These are phyloP conservation scores for Cepaea nemoralis DNA, from an alignment of 1,140 invertebrate species.

Conservation along the genomic window DNA sequence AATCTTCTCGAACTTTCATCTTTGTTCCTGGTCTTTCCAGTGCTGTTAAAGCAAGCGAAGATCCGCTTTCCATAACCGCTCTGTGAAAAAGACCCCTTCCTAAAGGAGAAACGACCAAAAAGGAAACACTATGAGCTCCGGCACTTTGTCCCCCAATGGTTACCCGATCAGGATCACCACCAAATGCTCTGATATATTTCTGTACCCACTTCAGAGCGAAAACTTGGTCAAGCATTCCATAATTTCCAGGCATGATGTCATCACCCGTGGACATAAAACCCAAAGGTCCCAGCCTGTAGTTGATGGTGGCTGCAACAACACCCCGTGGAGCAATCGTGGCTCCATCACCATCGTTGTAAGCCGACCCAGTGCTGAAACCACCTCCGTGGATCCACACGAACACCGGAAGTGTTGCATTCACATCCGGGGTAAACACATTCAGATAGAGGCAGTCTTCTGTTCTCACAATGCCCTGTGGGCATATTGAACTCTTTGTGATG, in stretches of 20 bases:
- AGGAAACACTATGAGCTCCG: slow-evolving; percentile 12
- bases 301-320: slow-evolving; percentile 22
- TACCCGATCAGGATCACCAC: slow-evolving; percentile 28
- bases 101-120: not conserved
- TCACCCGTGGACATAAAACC: slow-evolving; percentile 39
- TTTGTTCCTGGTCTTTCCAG: slow-evolving; percentile 1
- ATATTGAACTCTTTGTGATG: not conserved
- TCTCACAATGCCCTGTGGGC: not conserved
- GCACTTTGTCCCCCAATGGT: slow-evolving; percentile 34
- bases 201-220: slow-evolving; percentile 41
- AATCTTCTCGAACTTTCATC: slow-evolving; percentile 7
- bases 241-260: slow-evolving; percentile 39
- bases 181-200: slow-evolving; percentile 38
- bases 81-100: slow-evolving; percentile 5
- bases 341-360: slow-evolving; percentile 74
- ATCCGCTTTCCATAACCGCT: slow-evolving; percentile 20
- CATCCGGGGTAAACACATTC: slow-evolving; percentile 29
- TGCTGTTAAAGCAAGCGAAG: not conserved
- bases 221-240: slow-evolving; percentile 35
- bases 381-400: slow-evolving; percentile 36
- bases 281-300: slow-evolving; percentile 35
- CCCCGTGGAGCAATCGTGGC: not conserved
- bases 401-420: slow-evolving; percentile 16
- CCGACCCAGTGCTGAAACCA: slow-evolving; percentile 62
- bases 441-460: slow-evolving; percentile 35